These are phyloP conservation scores for Lamellibrachia luymesi DNA, from an alignment of 1,140 invertebrate species.

Conservation along the genomic window DNA sequence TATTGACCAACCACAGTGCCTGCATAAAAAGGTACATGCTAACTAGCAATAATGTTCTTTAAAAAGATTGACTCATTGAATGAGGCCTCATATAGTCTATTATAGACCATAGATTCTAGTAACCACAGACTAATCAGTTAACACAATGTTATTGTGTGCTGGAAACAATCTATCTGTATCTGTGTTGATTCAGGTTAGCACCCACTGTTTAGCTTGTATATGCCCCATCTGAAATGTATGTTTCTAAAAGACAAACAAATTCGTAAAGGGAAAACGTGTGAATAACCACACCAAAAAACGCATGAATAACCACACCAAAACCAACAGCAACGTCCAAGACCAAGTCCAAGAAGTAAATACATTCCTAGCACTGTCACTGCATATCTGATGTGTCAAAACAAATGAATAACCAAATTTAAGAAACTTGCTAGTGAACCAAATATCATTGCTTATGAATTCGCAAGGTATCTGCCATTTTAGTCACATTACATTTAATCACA, in stretches of 20 bases:
- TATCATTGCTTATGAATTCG: background rate
- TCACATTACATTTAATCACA: background rate
- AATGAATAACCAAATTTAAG: background rate
- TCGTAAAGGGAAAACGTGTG: background rate
- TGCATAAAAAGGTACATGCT: no score
- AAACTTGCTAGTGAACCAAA: background rate
- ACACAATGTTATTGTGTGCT: no score
- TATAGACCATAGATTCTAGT: no score
- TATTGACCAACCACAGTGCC: no score
- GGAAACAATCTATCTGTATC: no score
- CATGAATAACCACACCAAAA: background rate
- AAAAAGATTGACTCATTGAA: no score
- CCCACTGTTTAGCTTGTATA: background rate
- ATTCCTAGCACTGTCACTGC: background rate
- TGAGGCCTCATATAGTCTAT: no score
- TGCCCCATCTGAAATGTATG: background rate
- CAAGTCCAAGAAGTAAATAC: background rate
- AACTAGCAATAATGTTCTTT: no score
- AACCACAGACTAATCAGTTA: no score
- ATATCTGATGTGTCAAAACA: background rate
- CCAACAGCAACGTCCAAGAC: background rate
- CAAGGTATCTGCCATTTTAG: background rate
- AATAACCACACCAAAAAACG: background rate
- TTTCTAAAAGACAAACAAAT: background rate
- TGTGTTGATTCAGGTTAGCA: background rate